phyloP scores from a whole-genome alignment of 2,888 invertebrate species.

The Dicyrtomina minuta region DNA sequence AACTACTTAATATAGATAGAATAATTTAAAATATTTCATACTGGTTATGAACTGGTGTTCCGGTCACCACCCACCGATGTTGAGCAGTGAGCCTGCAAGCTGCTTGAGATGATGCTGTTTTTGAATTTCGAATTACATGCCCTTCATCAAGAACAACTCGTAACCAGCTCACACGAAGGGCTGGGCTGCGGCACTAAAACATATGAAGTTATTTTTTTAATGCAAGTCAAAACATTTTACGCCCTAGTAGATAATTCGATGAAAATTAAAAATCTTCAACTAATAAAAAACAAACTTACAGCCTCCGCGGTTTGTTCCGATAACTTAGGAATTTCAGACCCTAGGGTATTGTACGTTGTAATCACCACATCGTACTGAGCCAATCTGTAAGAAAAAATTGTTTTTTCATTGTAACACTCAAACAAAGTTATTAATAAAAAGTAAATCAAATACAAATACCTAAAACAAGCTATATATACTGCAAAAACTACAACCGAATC shows the following conservation, averaged over 20 bases:
- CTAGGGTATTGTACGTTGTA: slow-evolving; percentile 70
- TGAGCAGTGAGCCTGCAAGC: slow-evolving; percentile 67
- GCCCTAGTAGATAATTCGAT: neutral
- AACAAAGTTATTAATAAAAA: too few species aligned
- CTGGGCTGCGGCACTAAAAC: slow-evolving; percentile 56
- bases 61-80: slow-evolving; percentile 82
- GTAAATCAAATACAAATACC: too few species aligned
- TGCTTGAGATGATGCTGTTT: slow-evolving; percentile 71
- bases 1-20: too few species aligned
- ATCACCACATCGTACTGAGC: slow-evolving; percentile 77
- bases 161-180: slow-evolving; percentile 76
- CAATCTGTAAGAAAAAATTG: slow-evolving; percentile 56
- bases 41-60: slow-evolving; percentile 94
- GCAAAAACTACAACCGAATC: neutral
- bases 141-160: slow-evolving; percentile 91
- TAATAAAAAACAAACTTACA: slow-evolving; percentile 8
- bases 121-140: slow-evolving; percentile 85
- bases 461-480: neutral
- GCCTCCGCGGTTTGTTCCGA: slow-evolving; percentile 22
- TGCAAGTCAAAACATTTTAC: neutral
- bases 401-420: too few species aligned
- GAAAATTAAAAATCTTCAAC: neutral
- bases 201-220: slow-evolving; percentile 2
- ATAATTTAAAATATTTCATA: too few species aligned
- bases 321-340: slow-evolving; percentile 43